A percentile compares a stretch with the other conserved stretches of the same genome.
Conservation (phyloP, 2,797 vertebrate genomes). For the Micrastur ruficollis region DNA sequence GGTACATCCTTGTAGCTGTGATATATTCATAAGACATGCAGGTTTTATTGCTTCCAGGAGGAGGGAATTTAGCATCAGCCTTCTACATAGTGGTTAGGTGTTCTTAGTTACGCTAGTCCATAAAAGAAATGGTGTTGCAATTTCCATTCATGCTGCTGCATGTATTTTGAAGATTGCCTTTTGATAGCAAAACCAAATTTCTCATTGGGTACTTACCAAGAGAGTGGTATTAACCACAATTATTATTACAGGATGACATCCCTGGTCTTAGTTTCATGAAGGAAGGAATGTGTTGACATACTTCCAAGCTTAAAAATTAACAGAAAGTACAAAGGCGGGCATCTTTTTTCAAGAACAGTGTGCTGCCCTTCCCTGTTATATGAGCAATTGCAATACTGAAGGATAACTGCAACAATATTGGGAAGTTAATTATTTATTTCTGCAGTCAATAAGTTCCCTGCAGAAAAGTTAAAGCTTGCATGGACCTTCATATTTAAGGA, state of each 20-base stretch:
- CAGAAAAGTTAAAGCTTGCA: not conserved
- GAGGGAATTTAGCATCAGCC: not conserved
- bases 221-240: not conserved
- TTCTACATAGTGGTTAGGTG: not conserved
- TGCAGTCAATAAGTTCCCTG: not conserved
- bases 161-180: not conserved
- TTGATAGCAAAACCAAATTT: not conserved
- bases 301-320: not conserved
- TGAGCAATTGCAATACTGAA: not conserved
- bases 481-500: not conserved
- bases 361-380: not conserved
- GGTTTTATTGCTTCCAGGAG: not conserved
- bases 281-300: not conserved
- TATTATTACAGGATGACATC: not conserved
- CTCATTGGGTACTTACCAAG: accelerated
- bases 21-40: not conserved
- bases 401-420: accelerated
- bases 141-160: not conserved
- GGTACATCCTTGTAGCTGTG: not conserved
- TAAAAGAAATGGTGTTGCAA: not conserved
- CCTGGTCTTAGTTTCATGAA: not conserved
- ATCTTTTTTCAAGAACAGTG: accelerated
- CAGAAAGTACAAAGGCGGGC: not conserved
- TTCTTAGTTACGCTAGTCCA: not conserved
- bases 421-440: not conserved